A percentile compares a stretch with the other conserved stretches of the same genome.
Evolutionary conservation across 2,888 invertebrate species (phyloP).

Genomic region (Apotomis betuletana): DNA sequence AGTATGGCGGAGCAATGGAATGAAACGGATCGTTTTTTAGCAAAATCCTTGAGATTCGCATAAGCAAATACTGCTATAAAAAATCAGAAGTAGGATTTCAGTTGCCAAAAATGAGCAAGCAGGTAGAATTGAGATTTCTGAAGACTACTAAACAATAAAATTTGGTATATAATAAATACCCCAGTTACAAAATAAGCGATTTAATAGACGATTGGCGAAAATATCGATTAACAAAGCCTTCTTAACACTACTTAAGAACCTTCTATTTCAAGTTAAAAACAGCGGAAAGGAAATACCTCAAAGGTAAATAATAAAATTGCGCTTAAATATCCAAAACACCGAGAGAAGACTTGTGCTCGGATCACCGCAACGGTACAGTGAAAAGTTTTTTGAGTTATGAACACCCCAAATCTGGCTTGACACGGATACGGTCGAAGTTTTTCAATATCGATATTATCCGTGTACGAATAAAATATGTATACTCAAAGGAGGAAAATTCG

Average conservation of each 20-base stretch:
- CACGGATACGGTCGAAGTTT: slow-evolving; percentile 3
- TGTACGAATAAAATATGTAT: not conserved
- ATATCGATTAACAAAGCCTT: too few relatives aligned
- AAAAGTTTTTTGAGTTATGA: slow-evolving; percentile 28
- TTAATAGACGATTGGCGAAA: too few relatives aligned
- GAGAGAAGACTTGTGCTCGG: slow-evolving; percentile 5
- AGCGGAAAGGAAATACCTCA: too few relatives aligned
- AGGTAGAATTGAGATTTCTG: too few relatives aligned
- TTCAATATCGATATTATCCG: not conserved
- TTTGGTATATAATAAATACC: too few relatives aligned
- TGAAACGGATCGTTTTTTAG: not conserved
- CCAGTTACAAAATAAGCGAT: too few relatives aligned
- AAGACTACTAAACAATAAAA: too few relatives aligned
- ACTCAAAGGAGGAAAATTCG: not conserved
- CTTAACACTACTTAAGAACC: too few relatives aligned
- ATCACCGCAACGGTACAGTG: slow-evolving; percentile 9
- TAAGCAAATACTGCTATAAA: not conserved
- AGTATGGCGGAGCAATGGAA: not conserved
- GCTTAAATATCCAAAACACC: not conserved
- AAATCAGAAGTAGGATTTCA: not conserved
- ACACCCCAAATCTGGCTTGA: not conserved
- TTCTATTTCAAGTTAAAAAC: too few relatives aligned
- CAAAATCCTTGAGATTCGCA: not conserved
- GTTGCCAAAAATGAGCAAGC: too few relatives aligned
- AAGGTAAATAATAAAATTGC: not conserved